phyloP scores from a whole-genome alignment of 92 coral and sea anemone species.

The Palythoa grandiflora region DNA sequence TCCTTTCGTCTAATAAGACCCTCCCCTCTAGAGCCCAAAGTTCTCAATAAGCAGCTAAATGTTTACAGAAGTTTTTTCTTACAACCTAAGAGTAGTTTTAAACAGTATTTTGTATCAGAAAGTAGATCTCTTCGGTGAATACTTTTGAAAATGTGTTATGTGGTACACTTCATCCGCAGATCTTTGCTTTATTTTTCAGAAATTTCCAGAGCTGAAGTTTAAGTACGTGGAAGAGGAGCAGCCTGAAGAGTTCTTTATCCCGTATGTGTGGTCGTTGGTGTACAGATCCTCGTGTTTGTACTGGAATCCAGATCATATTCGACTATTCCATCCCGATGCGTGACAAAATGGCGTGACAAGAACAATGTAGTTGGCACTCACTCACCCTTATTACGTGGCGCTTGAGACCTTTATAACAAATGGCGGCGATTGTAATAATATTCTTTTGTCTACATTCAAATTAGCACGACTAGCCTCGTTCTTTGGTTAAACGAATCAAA shows the following conservation, averaged over 20 bases:
- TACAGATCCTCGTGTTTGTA: constrained; percentile 91
- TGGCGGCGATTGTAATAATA: no score
- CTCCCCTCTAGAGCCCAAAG: no score
- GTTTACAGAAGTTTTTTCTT: no score
- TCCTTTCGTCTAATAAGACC: no score
- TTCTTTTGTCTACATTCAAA: no score
- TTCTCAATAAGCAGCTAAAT: no score
- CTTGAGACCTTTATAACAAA: background rate
- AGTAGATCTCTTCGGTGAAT: no score
- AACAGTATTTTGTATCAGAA: no score
- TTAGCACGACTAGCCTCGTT: no score
- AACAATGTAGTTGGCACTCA: no score
- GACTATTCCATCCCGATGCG: constrained; percentile 91
- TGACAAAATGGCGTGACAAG: constrained; percentile 38
- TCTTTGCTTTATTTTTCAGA: constrained; percentile 50
- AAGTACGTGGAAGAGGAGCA: constrained; percentile 99
- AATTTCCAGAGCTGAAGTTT: constrained; percentile 96
- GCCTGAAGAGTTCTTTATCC: constrained; percentile 98
- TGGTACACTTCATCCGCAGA: background rate
- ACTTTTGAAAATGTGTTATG: background rate
- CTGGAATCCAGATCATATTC: constrained; percentile 96
- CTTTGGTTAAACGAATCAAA: no score
- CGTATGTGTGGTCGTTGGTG: constrained; percentile 98
- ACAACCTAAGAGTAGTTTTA: no score
- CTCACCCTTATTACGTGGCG: background rate